Evolutionary conservation across 2,113 vertebrate species (phyloP).

Genomic region (Promerops cafer): DNA sequence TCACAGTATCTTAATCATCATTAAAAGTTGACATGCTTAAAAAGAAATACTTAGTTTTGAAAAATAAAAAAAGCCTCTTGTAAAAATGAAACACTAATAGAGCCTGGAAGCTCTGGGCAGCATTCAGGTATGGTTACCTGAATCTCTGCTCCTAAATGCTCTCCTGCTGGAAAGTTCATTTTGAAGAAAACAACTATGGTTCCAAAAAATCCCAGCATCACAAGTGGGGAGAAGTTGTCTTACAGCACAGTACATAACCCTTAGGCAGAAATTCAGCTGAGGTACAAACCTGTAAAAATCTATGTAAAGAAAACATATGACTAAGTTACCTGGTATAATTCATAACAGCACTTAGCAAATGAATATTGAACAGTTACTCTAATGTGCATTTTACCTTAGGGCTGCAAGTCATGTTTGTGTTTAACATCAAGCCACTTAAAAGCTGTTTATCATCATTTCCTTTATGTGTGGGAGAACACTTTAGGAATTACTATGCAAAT

Average conservation of each 20-base stretch:
- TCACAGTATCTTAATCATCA: background rate
- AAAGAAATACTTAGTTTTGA: background rate
- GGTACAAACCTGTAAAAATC: background rate
- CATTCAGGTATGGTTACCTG: background rate
- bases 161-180: background rate
- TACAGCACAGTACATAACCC: background rate
- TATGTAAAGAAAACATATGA: background rate
- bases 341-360: conserved; percentile 24
- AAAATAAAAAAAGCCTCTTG: background rate
- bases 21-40: background rate
- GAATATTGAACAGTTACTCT: conserved; percentile 50
- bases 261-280: background rate
- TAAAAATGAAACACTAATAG: background rate
- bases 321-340: background rate
- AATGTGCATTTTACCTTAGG: conserved; percentile 35
- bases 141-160: background rate
- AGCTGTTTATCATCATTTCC: conserved; percentile 56
- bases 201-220: background rate
- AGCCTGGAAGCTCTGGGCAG: background rate
- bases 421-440: conserved; percentile 61
- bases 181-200: background rate
- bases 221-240: background rate
- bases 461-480: conserved; percentile 54
- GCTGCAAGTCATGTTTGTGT: conserved; percentile 58
- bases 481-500: conserved; percentile 62